Evolutionary conservation across 2,113 vertebrate species (phyloP), one percentile per base, ranked within the genome.

Genomic region (Scytalopus superciliaris): DNA sequence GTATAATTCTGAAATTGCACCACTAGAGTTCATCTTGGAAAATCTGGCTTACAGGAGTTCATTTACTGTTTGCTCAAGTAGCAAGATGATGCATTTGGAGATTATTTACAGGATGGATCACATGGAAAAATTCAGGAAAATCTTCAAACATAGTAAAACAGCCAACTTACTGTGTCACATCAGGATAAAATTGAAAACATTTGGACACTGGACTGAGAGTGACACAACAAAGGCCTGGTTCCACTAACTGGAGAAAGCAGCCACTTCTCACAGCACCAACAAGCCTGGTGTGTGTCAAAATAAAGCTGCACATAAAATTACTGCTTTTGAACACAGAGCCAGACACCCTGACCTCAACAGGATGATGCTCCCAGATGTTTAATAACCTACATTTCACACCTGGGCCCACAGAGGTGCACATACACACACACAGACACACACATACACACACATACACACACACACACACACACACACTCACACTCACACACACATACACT

Each of bases 231-330:
- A 59, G 33, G 18, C 64, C 15, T 8, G 3, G 28, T 22, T 60
- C 12, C 52, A 10, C 39, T 28, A 8, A 31, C 1, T 4, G 2
- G 44, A 28, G n/a, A 64, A 66, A 42, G 7, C 35, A 62, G 39
- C 4, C 18, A 4, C 30, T 23, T 64, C 37, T 19, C 27, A 21
- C 52, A 0, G 0, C 7, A 10, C 6, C 2, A 0, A 52, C 59
- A 50, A 67, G 12, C 22, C 39, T 12, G 6, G 9, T 25, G 42
- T 74, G 8, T 7, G 4, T 21, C 67, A 44, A 49, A 62, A n/a
- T 12, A 16, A 0, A 44, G 16, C 10, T 27, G 55, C 33, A 10
- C 7, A 4, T 37, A 19, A 67, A 16, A 37, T 33, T 10, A 6
- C 16, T 25, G 40, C 12, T 0, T 59, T 76, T 25, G 7, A 7